phyloP scores from a whole-genome alignment of 2,888 invertebrate genomes.

The Agonopterix arenella region DNA sequence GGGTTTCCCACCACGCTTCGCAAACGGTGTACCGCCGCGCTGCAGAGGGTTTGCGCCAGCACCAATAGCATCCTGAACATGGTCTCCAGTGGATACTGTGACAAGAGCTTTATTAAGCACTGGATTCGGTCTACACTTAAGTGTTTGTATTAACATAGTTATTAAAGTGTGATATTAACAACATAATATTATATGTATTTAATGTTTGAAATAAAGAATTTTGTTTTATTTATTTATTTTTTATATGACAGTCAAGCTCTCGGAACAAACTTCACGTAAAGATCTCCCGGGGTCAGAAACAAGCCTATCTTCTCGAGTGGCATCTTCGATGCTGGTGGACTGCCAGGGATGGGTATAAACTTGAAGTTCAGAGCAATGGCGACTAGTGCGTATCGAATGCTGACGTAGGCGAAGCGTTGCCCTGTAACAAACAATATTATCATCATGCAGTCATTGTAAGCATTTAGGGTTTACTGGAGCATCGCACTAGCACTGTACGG shows the following conservation, averaged over 20 bases:
- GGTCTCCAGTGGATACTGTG: too few relatives aligned
- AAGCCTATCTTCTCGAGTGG: conserved; percentile 21
- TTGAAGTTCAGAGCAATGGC: conserved; percentile 22
- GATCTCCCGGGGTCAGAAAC: conserved; percentile 21
- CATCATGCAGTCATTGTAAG: background rate
- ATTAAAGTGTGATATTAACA: too few relatives aligned
- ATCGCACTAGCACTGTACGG: background rate
- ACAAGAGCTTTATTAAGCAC: too few relatives aligned
- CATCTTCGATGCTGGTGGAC: conserved; percentile 16
- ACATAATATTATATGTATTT: too few relatives aligned
- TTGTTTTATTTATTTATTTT: too few relatives aligned
- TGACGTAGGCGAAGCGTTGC: conserved; percentile 27
- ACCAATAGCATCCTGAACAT: too few relatives aligned
- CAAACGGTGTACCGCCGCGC: too few relatives aligned
- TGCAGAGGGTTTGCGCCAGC: too few relatives aligned
- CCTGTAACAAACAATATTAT: conserved; percentile 18
- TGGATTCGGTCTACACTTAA: too few relatives aligned
- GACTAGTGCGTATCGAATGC: conserved; percentile 23
- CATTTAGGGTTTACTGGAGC: background rate
- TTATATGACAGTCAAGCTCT: conserved; percentile 1
- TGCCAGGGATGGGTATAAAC: conserved; percentile 13
- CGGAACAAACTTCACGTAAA: conserved; percentile 16
- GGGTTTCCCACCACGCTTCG: too few relatives aligned
- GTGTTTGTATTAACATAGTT: too few relatives aligned
- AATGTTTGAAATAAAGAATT: too few relatives aligned